A percentile compares a stretch with the other conserved stretches of the same genome.
phyloP scores from a whole-genome alignment of 2,797 vertebrate genomes.

The Antennarius maculatus region DNA sequence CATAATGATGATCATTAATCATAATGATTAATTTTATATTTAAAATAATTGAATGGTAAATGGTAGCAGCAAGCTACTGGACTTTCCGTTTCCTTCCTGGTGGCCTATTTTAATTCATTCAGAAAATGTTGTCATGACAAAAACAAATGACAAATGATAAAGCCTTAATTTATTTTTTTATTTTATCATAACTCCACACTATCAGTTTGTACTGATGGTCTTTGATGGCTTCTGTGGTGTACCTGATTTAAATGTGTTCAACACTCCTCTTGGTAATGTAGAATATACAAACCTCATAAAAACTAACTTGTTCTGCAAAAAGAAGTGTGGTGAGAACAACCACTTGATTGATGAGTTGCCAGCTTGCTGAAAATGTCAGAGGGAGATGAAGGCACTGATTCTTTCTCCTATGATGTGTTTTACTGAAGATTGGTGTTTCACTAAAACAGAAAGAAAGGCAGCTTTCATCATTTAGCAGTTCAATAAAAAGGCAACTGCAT shows the following conservation, averaged over 20 bases:
- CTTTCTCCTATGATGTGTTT: neutral
- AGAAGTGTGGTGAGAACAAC: slow-evolving; percentile 1
- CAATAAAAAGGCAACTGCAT: slow-evolving; percentile 2
- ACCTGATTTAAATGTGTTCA: neutral
- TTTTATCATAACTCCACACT: neutral
- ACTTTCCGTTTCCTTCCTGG: slow-evolving; percentile 2
- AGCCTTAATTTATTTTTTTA: neutral
- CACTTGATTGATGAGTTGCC: neutral
- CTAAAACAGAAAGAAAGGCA: neutral
- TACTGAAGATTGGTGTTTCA: slow-evolving; percentile 7
- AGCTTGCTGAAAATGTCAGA: neutral
- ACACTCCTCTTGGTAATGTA: neutral
- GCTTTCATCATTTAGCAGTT: slow-evolving; percentile 12
- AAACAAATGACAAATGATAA: neutral
- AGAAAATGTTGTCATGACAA: slow-evolving; percentile 22
- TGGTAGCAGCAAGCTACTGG: slow-evolving; percentile 25
- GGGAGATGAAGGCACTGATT: slow-evolving; percentile 4
- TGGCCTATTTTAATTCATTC: slow-evolving; percentile 13
- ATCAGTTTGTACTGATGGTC: slow-evolving; percentile 1
- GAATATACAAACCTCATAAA: neutral
- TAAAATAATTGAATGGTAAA: neutral
- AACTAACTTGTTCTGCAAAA: neutral
- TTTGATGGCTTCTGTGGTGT: neutral
- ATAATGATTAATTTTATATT: no score
- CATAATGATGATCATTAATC: no score